Conservation (phyloP, 2,888 invertebrate species). For the Trachelus stipa region DNA sequence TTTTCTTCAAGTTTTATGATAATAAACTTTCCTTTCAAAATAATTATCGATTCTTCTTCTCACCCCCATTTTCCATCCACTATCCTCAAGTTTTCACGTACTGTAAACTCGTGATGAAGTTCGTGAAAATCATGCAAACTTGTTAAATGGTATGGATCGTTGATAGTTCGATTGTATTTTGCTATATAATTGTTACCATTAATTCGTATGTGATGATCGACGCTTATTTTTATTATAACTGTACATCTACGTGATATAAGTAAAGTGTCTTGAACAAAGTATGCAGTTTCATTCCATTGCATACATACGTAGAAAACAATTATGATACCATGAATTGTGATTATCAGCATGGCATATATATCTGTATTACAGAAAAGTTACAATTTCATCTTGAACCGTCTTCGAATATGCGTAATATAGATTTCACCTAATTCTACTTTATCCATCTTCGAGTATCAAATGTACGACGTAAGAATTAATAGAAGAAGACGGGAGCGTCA, state of each 20-base stretch:
- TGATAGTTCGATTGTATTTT: neutral
- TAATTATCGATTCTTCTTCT: constrained; percentile 24
- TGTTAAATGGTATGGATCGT: neutral
- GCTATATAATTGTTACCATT: neutral
- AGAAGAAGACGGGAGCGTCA: neutral
- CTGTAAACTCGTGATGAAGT: neutral
- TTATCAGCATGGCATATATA: neutral
- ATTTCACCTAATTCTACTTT: neutral
- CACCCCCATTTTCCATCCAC: neutral
- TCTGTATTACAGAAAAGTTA: neutral
- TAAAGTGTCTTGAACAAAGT: neutral
- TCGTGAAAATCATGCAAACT: neutral
- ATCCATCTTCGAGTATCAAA: neutral
- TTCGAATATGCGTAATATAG: neutral
- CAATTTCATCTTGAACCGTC: neutral
- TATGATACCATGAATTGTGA: neutral
- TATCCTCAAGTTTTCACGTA: neutral
- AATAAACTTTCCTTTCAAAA: constrained; percentile 53
- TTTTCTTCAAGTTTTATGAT: constrained; percentile 55
- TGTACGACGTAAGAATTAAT: neutral
- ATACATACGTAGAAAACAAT: neutral
- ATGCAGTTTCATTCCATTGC: neutral
- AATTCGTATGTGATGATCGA: neutral
- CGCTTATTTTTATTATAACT: neutral
- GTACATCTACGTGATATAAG: neutral